These are phyloP conservation scores for Reticulitermes speratus DNA, from an alignment of 1,140 invertebrate genomes.

Conservation along the genomic window DNA sequence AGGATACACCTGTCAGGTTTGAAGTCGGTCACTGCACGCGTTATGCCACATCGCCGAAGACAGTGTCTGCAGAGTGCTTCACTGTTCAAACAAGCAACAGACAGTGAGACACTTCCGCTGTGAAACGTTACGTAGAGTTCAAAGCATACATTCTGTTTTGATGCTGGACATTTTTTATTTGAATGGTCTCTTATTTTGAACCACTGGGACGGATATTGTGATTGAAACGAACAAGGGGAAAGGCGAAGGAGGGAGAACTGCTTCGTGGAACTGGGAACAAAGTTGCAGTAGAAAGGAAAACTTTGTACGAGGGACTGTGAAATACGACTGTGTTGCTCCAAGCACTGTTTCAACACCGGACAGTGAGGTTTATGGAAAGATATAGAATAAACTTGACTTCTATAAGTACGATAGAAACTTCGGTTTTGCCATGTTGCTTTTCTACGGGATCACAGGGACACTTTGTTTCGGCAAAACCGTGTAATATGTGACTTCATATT, in stretches of 20 bases:
- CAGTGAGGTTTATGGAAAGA: not conserved
- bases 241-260: not conserved
- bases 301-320: not conserved
- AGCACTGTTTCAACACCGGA: not conserved
- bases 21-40: too few relatives aligned
- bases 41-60: too few relatives aligned
- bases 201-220: not conserved
- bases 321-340: not conserved
- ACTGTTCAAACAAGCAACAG: too few relatives aligned
- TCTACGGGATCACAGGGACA: not conserved
- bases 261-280: not conserved
- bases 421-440: not conserved
- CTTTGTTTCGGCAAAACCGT: too few relatives aligned
- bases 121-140: too few relatives aligned
- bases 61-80: too few relatives aligned
- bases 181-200: not conserved
- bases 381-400: constrained; percentile 8
- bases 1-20: too few relatives aligned
- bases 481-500: too few relatives aligned
- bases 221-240: not conserved
- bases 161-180: not conserved
- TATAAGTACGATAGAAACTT: not conserved
- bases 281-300: not conserved
- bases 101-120: too few relatives aligned
- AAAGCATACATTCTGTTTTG: too few relatives aligned